Evolutionary conservation across 2,888 invertebrate genomes (phyloP).

Genomic region (Pandemis corylana): DNA sequence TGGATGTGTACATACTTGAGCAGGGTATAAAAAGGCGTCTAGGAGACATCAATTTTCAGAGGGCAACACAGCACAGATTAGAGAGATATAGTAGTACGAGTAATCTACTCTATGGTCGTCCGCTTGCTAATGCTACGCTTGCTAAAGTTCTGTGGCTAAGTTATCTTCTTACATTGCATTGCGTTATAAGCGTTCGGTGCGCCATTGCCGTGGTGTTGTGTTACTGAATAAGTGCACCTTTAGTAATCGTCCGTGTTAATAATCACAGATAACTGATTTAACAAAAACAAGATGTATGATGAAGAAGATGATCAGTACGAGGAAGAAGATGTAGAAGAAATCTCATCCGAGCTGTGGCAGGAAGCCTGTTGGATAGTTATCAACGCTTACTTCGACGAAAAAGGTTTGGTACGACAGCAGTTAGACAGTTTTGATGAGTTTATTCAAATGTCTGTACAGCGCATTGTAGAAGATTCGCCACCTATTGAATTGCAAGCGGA

Average conservation of each 20-base stretch:
- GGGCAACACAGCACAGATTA: too few species aligned
- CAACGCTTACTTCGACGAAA: constrained; percentile 99
- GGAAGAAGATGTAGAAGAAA: constrained; percentile 96
- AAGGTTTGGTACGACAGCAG: constrained; percentile 99
- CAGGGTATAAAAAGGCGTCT: too few species aligned
- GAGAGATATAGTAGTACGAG: too few species aligned
- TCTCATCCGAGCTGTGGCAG: constrained; percentile 99
- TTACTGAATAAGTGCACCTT: constrained; percentile 18
- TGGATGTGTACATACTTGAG: too few species aligned
- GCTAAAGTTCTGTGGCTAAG: too few species aligned
- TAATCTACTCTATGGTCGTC: too few species aligned
- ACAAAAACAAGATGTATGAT: constrained; percentile 70
- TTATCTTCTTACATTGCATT: too few species aligned
- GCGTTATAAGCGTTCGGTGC: not conserved
- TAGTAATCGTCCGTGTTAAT: constrained; percentile 19
- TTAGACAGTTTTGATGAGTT: constrained; percentile 99
- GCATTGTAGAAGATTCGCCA: constrained; percentile 99
- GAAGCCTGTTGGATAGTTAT: constrained; percentile 99
- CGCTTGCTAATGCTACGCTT: too few species aligned
- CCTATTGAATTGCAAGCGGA: constrained; percentile 99
- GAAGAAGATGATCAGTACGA: constrained; percentile 87
- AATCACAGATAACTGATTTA: constrained; percentile 10
- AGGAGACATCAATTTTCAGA: too few species aligned
- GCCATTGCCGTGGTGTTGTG: not conserved
- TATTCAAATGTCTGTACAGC: constrained; percentile 99